Base-by-base conservation (phyloP, 2,113 vertebrate species). In the Bubo blakistoni region DNA sequence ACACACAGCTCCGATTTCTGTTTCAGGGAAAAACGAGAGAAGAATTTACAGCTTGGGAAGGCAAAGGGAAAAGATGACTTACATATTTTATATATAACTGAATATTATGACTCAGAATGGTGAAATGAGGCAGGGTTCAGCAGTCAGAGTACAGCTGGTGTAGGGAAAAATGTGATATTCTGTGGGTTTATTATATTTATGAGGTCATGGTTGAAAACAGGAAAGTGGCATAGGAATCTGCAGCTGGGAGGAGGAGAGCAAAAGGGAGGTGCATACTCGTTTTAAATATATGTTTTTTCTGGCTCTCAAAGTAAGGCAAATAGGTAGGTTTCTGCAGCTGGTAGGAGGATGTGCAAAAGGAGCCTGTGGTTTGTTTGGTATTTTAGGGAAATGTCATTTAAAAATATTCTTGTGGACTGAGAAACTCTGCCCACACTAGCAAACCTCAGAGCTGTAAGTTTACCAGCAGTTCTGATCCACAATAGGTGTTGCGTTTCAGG, bases 301-400 rank as follows among this genome's bases (percentile, higher is more conserved):
- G 73, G 30, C 65, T 65, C 17, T 88, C 58, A 30, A 92, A 96
- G 65, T 71, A 49, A 69, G 65, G 25, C 69, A 92, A 86, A 71
- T 42, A 91, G 81, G 49, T 82, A 80, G 91, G n/a, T 92, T 96
- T 94, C 92, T 96, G 62, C 81, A 90, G 51, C 69, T 80, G 52
- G 84, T 86, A 92, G 93, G 79, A 92, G 79, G 91, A 78, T 89
- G 65, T 94, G 66, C 72, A 85, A 90, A 96, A 88, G 36, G 7
- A 92, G 72, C 34, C 38, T 92, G 52, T 80, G 58, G 46, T 54
- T 94, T 36, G 24, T 79, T 97, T 89, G 70, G 27, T 78, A 83
- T 88, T 97, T 91, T 92, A 94, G 69, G 77, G 57, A 96, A 96
- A 93, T 88, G 63, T 78, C 67, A 91, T 93, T 93, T 96, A 32